Base-by-base conservation (phyloP, 1,140 invertebrate genomes). In the Semibalanus balanoides region DNA sequence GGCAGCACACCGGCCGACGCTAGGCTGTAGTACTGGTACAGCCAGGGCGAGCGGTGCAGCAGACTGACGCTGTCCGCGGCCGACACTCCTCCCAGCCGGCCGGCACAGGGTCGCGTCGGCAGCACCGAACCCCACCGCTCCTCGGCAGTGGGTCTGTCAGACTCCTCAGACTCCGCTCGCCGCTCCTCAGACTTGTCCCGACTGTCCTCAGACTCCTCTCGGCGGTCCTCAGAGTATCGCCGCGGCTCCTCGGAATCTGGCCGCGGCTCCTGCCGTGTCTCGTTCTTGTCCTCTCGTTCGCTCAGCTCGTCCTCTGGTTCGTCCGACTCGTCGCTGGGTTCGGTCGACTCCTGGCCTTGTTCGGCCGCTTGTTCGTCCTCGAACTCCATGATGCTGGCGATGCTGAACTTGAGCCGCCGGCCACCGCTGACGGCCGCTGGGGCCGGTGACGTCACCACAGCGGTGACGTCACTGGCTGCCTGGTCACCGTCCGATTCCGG, bases 311-410 rank as follows among this genome's bases (percentile, higher is more conserved):
- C 35, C 35, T 17, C 35, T 40, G 35, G 5, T 40, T 5, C 35
- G 35, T 40, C 35, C 17, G 35, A 40, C 17, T 40, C 35, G 5
- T 40, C 35, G 5, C 35, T 17, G 5, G 35, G 35, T 17, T 40
- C 35, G 35, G 5, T 40, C n/a, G n/a, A n/a, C n/a, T n/a, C n/a
- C n/a, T n/a, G n/a, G n/a, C n/a, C n/a, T n/a, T n/a, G n/a, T n/a
- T n/a, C n/a, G n/a, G n/a, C n/a, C n/a, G n/a, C n/a, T n/a, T n/a
- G n/a, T n/a, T 40, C 35, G 35, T 40, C 35, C 14, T 14, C 51
- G 70, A 72, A 72, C 25, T 72, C 70, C 70, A 72, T 72, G 70
- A 72, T 72, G 29, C 70, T 72, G 70, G 70, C 70, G 29, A 72
- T 72, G 70, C 70, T 72, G 70, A 72, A 72, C 70, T 72, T 72